Percentiles rank a stretch among this genome's conserved stretches.
These are phyloP conservation scores for Nanger granti DNA, from an alignment of 2,113 vertebrate genomes.

Conservation along the genomic window DNA sequence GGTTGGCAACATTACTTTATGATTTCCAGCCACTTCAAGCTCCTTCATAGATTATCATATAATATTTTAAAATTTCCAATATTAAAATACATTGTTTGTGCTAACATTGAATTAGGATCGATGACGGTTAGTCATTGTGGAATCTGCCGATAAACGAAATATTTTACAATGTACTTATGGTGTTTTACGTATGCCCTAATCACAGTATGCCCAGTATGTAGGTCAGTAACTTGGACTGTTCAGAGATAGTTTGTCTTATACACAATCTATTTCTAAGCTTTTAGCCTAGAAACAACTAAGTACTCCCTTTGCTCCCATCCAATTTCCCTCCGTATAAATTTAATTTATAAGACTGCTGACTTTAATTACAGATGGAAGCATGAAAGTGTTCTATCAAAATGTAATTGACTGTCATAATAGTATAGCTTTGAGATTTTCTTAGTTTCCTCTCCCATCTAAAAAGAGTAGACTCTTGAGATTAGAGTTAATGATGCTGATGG, in stretches of 20 bases:
- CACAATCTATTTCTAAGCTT: conserved; percentile 40
- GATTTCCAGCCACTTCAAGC: not conserved
- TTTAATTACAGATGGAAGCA: conserved; percentile 70
- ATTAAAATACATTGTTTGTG: not conserved
- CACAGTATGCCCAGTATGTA: conserved; percentile 7
- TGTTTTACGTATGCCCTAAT: not conserved
- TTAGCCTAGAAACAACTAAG: conserved; percentile 48
- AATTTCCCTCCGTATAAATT: conserved; percentile 59
- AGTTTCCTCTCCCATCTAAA: conserved; percentile 45
- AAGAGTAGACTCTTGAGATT: conserved; percentile 56
- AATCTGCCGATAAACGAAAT: not conserved
- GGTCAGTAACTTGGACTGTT: conserved; percentile 13
- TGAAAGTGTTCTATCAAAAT: conserved; percentile 65
- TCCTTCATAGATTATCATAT: not conserved
- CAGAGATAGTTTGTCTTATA: conserved; percentile 33
- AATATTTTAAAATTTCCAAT: not conserved
- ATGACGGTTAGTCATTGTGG: not conserved
- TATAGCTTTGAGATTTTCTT: conserved; percentile 63
- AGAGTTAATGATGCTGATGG: conserved; percentile 62
- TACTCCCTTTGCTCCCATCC: conserved; percentile 49
- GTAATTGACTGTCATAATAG: conserved; percentile 69
- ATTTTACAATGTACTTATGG: not conserved
- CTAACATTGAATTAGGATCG: not conserved
- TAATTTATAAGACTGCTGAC: conserved; percentile 67
- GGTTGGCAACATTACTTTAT: not conserved